phyloP scores from a whole-genome alignment of 2,797 vertebrate genomes.

The Gambusia yucatana region DNA sequence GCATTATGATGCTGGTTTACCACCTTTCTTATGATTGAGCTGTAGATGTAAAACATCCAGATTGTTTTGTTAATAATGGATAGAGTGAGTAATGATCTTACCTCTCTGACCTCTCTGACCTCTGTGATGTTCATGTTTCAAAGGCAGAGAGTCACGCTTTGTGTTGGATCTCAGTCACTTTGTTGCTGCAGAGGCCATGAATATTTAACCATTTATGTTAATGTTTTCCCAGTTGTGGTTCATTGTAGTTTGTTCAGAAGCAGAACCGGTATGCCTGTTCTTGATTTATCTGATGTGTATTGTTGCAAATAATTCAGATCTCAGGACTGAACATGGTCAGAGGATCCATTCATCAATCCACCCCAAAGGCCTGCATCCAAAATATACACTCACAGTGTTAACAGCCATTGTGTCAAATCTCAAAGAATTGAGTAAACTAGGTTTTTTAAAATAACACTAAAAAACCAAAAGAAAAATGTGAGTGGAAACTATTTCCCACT shows the following conservation, averaged over 20 bases:
- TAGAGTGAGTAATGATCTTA: slow-evolving; percentile 24
- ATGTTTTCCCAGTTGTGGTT: slow-evolving; percentile 20
- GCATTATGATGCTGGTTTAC: not conserved
- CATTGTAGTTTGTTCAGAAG: not conserved
- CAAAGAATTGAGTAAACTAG: too few species aligned
- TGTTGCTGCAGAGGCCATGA: slow-evolving; percentile 37
- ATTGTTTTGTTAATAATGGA: slow-evolving; percentile 58
- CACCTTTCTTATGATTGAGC: slow-evolving; percentile 2
- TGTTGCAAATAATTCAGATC: not conserved
- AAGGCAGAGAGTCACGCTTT: slow-evolving; percentile 43
- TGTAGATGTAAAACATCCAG: slow-evolving; percentile 27
- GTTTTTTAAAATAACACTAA: too few species aligned
- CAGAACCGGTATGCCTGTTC: slow-evolving; percentile 6
- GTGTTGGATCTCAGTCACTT: slow-evolving; percentile 38
- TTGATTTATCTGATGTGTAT: not conserved
- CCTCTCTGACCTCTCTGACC: slow-evolving; percentile 7
- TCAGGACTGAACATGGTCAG: not conserved
- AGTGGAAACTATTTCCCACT: too few species aligned
- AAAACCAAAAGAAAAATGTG: too few species aligned
- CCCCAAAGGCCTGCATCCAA: not conserved
- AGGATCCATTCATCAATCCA: not conserved
- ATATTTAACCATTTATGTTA: slow-evolving; percentile 49
- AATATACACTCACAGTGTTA: too few species aligned
- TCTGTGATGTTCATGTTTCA: slow-evolving; percentile 19
- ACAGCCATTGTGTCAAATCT: too few species aligned